Evolutionary conservation across 2,888 invertebrate species (phyloP).

Genomic region (Listrodromus nycthemerus): DNA sequence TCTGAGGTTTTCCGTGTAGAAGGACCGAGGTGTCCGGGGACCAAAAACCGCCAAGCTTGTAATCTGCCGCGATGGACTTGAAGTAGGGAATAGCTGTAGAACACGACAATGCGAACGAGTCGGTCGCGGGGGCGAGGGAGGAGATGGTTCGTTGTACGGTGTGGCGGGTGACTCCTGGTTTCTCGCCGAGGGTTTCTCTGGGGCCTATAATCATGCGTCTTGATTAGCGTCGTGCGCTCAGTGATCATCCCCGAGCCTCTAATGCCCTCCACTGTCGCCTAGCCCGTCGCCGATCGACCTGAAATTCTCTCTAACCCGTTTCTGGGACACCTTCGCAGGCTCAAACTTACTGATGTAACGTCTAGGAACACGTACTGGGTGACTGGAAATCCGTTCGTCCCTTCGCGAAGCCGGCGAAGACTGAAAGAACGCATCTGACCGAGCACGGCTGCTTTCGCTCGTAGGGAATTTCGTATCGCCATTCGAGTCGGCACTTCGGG

Average conservation of each 20-base stretch:
- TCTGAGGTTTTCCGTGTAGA: background rate
- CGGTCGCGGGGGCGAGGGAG: constrained; percentile 19
- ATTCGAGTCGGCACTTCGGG: background rate
- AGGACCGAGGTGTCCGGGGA: background rate
- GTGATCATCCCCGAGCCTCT: constrained; percentile 83
- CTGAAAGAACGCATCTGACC: background rate
- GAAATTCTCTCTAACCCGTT: constrained; percentile 40
- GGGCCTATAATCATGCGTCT: constrained; percentile 84
- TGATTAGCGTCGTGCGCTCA: constrained; percentile 83
- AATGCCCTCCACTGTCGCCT: constrained; percentile 76
- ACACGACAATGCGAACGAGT: constrained; percentile 42
- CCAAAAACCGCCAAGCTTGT: constrained; percentile 70
- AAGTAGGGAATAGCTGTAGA: constrained; percentile 12
- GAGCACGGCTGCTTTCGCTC: background rate
- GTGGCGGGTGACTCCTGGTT: constrained; percentile 43
- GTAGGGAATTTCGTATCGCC: background rate
- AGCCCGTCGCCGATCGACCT: constrained; percentile 34
- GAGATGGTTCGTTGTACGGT: constrained; percentile 21
- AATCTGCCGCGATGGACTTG: constrained; percentile 68
- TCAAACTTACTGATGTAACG: constrained; percentile 78
- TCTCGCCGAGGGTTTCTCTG: constrained; percentile 75
- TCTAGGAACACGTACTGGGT: constrained; percentile 39
- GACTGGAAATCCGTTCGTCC: background rate
- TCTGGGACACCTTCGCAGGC: constrained; percentile 63
- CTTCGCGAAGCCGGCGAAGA: background rate